Evolutionary conservation across 2,888 invertebrate species (phyloP).

Genomic region (Metalampra italica): DNA sequence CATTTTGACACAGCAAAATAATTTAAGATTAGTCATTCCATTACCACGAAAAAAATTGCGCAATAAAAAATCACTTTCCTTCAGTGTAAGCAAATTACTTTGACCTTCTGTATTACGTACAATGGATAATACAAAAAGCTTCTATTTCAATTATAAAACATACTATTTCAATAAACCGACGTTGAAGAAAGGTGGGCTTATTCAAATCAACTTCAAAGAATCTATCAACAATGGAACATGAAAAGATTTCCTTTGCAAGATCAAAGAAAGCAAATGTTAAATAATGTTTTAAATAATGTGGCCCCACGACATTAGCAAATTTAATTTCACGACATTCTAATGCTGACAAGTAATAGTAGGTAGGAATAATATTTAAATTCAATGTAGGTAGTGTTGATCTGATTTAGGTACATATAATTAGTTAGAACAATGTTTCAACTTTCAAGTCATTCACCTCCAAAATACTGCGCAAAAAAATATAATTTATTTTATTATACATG

Average conservation of each 20-base stretch:
- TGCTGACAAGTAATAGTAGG: background rate
- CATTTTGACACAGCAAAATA: background rate
- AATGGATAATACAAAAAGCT: background rate
- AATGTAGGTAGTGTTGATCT: too few relatives aligned
- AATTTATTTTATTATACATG: background rate
- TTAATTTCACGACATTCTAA: too few relatives aligned
- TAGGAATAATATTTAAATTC: too few relatives aligned
- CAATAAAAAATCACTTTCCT: background rate
- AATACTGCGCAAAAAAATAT: constrained; percentile 4
- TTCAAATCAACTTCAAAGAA: constrained; percentile 10
- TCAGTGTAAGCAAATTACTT: background rate
- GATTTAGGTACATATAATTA: background rate
- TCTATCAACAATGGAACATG: constrained; percentile 7
- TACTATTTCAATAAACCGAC: constrained; percentile 10
- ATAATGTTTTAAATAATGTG: background rate
- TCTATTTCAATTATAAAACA: constrained; percentile 1
- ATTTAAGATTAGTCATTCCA: background rate
- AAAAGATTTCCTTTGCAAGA: background rate
- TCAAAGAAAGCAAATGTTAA: background rate
- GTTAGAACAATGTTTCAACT: background rate
- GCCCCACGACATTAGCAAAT: too few relatives aligned
- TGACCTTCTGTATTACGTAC: background rate
- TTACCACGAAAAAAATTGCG: background rate
- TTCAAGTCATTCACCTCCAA: constrained; percentile 8
- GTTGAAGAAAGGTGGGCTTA: constrained; percentile 4